phyloP scores from a whole-genome alignment of 1,140 invertebrate genomes.

The Drosophila repletoides region DNA sequence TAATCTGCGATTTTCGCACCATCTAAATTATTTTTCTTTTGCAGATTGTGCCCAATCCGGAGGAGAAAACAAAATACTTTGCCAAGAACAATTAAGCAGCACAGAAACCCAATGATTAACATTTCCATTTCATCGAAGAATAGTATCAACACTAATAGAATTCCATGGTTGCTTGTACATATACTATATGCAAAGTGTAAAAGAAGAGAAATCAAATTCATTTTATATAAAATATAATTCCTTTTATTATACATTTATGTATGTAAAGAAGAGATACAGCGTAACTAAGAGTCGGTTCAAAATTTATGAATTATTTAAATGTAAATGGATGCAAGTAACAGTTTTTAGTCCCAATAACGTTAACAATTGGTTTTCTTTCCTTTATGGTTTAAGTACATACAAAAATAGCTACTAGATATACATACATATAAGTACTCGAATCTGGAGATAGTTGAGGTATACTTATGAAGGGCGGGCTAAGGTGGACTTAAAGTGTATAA shows the following conservation, averaged over 20 bases:
- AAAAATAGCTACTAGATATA: slow-evolving; percentile 15
- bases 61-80: slow-evolving; percentile 89
- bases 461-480: slow-evolving; percentile 14
- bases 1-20: neutral
- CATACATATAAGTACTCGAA: slow-evolving; percentile 31
- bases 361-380: slow-evolving; percentile 17
- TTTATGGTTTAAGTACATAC: slow-evolving; percentile 23
- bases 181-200: slow-evolving; percentile 9
- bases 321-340: slow-evolving; percentile 44
- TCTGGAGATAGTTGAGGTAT: slow-evolving; percentile 24
- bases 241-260: slow-evolving; percentile 55
- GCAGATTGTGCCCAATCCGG: slow-evolving; percentile 89
- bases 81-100: slow-evolving; percentile 83
- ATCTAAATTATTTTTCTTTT: slow-evolving; percentile 68
- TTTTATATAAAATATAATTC: slow-evolving; percentile 67
- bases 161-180: slow-evolving; percentile 42
- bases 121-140: slow-evolving; percentile 53
- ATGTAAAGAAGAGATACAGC: slow-evolving; percentile 30
- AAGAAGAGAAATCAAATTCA: slow-evolving; percentile 1
- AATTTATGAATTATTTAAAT: slow-evolving; percentile 49
- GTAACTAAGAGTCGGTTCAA: slow-evolving; percentile 44
- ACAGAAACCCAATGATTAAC: neutral
- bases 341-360: slow-evolving; percentile 14
- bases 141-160: neutral
- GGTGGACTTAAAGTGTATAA: slow-evolving; percentile 19